Conservation (phyloP, 2,113 vertebrate species). For the Hiodon tergisus region DNA sequence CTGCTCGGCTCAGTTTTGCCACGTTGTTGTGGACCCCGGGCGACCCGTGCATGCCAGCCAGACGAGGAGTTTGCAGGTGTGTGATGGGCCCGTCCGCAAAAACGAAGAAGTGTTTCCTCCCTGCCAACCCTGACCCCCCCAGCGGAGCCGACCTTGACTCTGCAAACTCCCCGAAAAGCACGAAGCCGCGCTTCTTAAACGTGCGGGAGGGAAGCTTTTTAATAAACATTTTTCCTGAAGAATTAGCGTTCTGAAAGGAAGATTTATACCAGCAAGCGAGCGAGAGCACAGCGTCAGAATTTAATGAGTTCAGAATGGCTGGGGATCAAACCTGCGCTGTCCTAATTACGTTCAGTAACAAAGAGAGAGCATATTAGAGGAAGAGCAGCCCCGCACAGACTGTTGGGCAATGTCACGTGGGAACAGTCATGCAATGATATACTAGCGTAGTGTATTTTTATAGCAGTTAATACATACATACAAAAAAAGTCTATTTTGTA, state of each 20-base stretch:
- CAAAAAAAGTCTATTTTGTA: not conserved
- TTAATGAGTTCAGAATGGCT: slow-evolving; percentile 58
- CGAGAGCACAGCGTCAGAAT: slow-evolving; percentile 43
- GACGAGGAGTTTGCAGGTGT: too few relatives aligned
- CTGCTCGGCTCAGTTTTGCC: too few relatives aligned
- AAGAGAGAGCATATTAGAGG: slow-evolving; percentile 47
- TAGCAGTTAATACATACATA: not conserved
- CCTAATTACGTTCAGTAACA: slow-evolving; percentile 57
- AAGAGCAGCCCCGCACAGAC: slow-evolving; percentile 50
- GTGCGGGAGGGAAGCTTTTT: slow-evolving; percentile 33
- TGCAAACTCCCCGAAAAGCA: slow-evolving; percentile 2
- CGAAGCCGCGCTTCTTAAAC: not conserved
- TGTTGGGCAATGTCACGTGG: slow-evolving; percentile 21
- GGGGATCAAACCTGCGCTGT: slow-evolving; percentile 47
- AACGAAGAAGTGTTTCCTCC: not conserved
- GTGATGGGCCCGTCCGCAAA: too few relatives aligned
- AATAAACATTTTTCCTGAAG: slow-evolving; percentile 53
- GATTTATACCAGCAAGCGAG: slow-evolving; percentile 55
- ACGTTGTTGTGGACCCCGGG: too few relatives aligned
- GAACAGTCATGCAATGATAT: not conserved
- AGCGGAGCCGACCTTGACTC: slow-evolving; percentile 50
- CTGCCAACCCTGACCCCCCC: slow-evolving; percentile 22
- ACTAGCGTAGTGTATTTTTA: not conserved
- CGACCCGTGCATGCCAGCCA: too few relatives aligned
- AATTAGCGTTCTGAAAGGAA: slow-evolving; percentile 52